Evolutionary conservation across 2,113 vertebrate genomes (phyloP).

Genomic region (Sapajus apella): DNA sequence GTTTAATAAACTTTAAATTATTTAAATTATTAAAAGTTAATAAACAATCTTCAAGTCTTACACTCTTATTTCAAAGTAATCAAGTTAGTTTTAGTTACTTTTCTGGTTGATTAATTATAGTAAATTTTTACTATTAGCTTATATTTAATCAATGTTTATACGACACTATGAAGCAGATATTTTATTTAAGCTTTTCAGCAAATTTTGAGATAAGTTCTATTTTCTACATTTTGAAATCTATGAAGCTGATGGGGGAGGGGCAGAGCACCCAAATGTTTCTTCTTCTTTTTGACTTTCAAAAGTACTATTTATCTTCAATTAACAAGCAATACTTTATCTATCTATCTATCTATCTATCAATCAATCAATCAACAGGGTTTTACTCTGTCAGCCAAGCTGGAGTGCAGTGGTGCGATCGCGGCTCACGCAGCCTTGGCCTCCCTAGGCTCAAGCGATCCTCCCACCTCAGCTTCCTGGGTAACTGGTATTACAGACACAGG

Average conservation of each 20-base stretch:
- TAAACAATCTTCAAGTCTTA: not conserved
- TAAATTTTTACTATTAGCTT: not conserved
- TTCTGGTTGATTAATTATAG: not conserved
- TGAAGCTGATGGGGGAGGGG: not conserved
- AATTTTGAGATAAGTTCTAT: not conserved
- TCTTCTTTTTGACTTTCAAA: not conserved
- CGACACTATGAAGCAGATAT: not conserved
- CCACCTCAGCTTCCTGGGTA: no score
- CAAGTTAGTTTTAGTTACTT: not conserved
- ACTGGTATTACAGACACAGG: no score
- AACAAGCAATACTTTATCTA: no score
- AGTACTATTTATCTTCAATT: not conserved
- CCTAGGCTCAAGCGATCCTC: no score
- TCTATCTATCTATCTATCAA: no score
- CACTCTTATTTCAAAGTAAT: not conserved
- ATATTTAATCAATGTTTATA: not conserved
- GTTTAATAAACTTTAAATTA: no score
- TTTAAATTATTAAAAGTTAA: no score
- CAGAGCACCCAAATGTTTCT: not conserved
- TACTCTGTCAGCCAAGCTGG: no score
- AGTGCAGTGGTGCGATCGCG: no score
- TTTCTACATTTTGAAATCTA: not conserved
- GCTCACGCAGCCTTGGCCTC: no score
- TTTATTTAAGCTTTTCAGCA: not conserved
- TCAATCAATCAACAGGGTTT: no score